Conservation (phyloP, 2,113 vertebrate genomes). For the Chaenogobius annularis region DNA sequence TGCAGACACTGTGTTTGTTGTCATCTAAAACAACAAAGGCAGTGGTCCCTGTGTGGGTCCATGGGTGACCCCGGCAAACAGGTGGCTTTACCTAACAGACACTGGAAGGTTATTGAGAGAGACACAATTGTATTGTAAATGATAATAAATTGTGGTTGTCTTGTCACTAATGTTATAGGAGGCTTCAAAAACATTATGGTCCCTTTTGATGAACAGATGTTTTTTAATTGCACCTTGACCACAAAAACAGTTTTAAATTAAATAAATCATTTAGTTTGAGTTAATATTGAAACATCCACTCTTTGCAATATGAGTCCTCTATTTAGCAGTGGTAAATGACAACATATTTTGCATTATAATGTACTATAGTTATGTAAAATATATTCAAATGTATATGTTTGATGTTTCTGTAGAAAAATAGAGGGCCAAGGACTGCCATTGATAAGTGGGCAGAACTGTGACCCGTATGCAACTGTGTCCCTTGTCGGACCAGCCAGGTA, state of each 20-base stretch:
- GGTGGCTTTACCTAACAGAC: conserved; percentile 14
- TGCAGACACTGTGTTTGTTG: conserved; percentile 63
- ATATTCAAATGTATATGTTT: background rate
- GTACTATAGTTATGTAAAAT: background rate
- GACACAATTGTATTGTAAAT: background rate
- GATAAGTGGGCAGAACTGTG: conserved; percentile 95
- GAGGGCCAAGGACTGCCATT: conserved; percentile 94
- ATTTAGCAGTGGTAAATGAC: background rate
- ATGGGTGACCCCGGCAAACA: conserved; percentile 17
- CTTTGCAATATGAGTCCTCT: background rate
- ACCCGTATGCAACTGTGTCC: conserved; percentile 93
- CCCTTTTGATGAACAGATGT: background rate
- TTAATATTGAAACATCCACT: background rate
- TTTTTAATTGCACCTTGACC: too few relatives aligned
- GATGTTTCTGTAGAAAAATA: conserved; percentile 82
- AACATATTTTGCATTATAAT: background rate
- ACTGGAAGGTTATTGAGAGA: background rate
- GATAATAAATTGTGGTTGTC: background rate
- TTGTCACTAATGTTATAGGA: background rate
- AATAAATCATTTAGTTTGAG: too few relatives aligned
- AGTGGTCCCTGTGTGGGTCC: conserved; percentile 36
- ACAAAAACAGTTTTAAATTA: background rate
- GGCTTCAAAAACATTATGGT: background rate
- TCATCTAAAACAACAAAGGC: conserved; percentile 60
- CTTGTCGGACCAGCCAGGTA: conserved; percentile 95